Conservation (phyloP, 2,797 vertebrate genomes). For the Ceryle rudis region DNA sequence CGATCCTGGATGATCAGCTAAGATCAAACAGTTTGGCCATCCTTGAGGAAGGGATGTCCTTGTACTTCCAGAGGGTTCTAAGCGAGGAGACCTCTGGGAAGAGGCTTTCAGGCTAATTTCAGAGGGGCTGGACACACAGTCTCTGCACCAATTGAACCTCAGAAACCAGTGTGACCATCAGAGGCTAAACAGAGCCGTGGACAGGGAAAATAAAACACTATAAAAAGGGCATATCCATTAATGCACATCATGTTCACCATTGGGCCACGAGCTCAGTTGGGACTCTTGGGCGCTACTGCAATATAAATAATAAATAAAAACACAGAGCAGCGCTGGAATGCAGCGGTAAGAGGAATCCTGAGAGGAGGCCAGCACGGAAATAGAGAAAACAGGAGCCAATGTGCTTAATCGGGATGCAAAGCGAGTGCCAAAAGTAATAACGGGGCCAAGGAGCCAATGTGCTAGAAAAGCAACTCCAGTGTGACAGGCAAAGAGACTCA, state of each 20-base stretch:
- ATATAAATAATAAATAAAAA: conserved; percentile 65
- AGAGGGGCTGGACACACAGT: background rate
- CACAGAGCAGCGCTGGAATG: conserved; percentile 23
- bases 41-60: background rate
- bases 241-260: background rate
- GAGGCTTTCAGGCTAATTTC: background rate
- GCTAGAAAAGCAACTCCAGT: conserved; percentile 59
- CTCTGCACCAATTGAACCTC: background rate
- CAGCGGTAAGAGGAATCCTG: conserved; percentile 48
- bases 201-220: background rate
- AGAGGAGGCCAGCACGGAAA: conserved; percentile 43
- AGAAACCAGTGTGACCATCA: background rate
- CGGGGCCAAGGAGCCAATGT: conserved; percentile 41
- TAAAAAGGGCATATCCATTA: background rate
- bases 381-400: conserved; percentile 56
- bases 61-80: background rate
- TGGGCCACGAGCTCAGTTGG: conserved; percentile 19
- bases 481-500: conserved; percentile 38
- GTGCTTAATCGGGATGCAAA: conserved; percentile 64
- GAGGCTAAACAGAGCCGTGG: background rate
- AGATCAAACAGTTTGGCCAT: background rate
- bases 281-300: conserved; percentile 34
- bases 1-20: fast-evolving
- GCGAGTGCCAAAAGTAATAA: conserved; percentile 65
- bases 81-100: background rate